Percentiles rank a stretch among this genome's conserved stretches.
These are phyloP conservation scores for Chrosomus eos DNA, from an alignment of 2,797 vertebrate genomes.

Conservation along the genomic window DNA sequence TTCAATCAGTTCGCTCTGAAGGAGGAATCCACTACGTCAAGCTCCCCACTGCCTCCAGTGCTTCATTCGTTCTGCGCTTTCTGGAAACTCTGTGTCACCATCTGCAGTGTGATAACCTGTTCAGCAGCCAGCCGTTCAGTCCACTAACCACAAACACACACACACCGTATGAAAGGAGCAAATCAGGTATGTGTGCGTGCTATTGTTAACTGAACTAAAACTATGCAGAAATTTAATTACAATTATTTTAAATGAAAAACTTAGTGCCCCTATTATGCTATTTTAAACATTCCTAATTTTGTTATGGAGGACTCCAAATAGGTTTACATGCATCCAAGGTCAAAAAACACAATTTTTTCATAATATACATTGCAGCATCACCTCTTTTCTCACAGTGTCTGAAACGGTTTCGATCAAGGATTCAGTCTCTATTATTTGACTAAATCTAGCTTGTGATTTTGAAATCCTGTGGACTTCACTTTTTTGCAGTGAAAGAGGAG, in stretches of 20 bases:
- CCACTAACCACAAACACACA: constrained; percentile 69
- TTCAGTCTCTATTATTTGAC: neutral
- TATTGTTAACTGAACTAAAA: neutral
- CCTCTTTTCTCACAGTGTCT: neutral
- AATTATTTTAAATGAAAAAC: neutral
- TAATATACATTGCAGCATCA: neutral
- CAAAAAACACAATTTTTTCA: neutral
- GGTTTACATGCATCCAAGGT: neutral
- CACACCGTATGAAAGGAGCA: constrained; percentile 79
- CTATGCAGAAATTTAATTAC: neutral
- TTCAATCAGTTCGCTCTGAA: constrained; percentile 87
- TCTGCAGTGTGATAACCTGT: constrained; percentile 91
- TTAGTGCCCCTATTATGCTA: neutral
- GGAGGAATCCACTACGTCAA: constrained; percentile 90
- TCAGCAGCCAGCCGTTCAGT: constrained; percentile 95
- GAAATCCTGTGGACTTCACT: neutral
- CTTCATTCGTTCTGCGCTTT: constrained; percentile 92
- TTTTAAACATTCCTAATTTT: neutral
- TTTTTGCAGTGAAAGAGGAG: constrained; percentile 78
- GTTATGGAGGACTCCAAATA: neutral
- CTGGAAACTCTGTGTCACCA: constrained; percentile 94
- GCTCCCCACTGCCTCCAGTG: constrained; percentile 92
- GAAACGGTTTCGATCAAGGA: neutral
- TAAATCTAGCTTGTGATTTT: neutral
- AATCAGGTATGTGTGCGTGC: constrained; percentile 73